Percentiles rank a stretch among this genome's conserved stretches.
phyloP scores from a whole-genome alignment of 1,140 invertebrate genomes.

The Coelopa frigida region DNA sequence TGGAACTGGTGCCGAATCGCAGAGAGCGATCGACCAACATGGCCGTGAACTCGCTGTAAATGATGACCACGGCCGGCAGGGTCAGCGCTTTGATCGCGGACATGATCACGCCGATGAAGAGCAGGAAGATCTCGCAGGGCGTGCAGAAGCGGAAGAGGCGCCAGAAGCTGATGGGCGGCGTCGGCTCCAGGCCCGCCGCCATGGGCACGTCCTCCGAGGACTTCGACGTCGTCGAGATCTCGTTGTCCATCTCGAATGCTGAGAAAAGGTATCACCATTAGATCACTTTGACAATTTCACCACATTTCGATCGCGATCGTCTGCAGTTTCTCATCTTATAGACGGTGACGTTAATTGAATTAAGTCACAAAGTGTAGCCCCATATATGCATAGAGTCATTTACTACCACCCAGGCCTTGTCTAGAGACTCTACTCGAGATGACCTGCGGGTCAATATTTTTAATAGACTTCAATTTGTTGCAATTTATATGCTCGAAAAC shows the following conservation, averaged over 20 bases:
- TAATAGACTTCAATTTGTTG: no score
- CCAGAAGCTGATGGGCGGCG: constrained; percentile 26
- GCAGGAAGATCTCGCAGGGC: constrained; percentile 50
- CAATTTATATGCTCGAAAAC: no score
- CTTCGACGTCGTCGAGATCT: constrained; percentile 26
- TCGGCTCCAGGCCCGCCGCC: constrained; percentile 29
- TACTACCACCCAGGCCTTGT: no score
- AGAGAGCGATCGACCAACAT: constrained; percentile 52
- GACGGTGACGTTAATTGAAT: no score
- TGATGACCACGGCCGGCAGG: constrained; percentile 60
- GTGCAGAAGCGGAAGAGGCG: constrained; percentile 56
- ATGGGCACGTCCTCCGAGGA: constrained; percentile 20
- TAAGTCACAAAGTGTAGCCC: no score
- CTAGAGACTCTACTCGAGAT: no score
- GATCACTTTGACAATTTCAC: no score
- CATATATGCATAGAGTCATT: no score
- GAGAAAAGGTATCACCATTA: no score
- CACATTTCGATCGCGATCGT: no score
- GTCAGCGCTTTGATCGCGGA: constrained; percentile 54
- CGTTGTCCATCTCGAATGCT: constrained; percentile 25
- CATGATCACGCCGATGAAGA: constrained; percentile 52
- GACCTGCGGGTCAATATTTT: no score
- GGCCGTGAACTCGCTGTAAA: constrained; percentile 64
- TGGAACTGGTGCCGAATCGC: constrained; percentile 41
- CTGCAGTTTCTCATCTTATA: no score